phyloP scores from a whole-genome alignment of 2,797 vertebrate genomes.

The Pterois miles region DNA sequence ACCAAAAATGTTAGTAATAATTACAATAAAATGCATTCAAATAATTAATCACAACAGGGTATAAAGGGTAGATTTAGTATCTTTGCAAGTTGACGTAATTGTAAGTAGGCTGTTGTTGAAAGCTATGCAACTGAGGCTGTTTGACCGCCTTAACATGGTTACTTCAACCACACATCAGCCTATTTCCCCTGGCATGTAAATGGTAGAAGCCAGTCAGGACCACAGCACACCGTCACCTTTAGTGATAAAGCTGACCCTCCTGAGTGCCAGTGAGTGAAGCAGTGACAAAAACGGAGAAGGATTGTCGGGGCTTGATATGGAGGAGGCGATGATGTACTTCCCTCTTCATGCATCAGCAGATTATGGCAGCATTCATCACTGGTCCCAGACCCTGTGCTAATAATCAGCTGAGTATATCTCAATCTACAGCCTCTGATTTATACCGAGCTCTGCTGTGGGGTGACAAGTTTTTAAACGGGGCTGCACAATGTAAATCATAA shows the following conservation, averaged over 20 bases:
- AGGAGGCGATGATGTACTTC: constrained; percentile 73
- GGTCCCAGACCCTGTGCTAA: constrained; percentile 62
- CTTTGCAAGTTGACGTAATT: neutral
- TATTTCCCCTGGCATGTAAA: constrained; percentile 17
- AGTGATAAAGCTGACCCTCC: constrained; percentile 27
- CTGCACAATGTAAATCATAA: constrained; percentile 72
- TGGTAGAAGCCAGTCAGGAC: neutral
- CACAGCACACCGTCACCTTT: constrained; percentile 19
- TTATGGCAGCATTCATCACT: constrained; percentile 78
- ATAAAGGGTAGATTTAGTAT: neutral
- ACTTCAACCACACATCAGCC: neutral
- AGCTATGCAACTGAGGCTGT: neutral
- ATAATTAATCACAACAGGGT: neutral
- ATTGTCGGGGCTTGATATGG: constrained; percentile 61
- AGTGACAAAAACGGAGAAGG: constrained; percentile 53
- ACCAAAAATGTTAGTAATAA: neutral
- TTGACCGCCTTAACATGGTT: constrained; percentile 8
- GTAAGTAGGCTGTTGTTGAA: neutral
- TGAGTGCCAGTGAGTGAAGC: constrained; percentile 17
- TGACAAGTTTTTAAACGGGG: constrained; percentile 78
- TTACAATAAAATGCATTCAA: neutral
- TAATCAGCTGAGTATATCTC: constrained; percentile 77
- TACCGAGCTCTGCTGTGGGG: constrained; percentile 50
- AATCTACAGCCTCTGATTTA: constrained; percentile 77
- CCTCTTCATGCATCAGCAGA: constrained; percentile 79